Base-by-base conservation (phyloP, 2,797 vertebrate genomes). In the Lagorchestes hirsutus region DNA sequence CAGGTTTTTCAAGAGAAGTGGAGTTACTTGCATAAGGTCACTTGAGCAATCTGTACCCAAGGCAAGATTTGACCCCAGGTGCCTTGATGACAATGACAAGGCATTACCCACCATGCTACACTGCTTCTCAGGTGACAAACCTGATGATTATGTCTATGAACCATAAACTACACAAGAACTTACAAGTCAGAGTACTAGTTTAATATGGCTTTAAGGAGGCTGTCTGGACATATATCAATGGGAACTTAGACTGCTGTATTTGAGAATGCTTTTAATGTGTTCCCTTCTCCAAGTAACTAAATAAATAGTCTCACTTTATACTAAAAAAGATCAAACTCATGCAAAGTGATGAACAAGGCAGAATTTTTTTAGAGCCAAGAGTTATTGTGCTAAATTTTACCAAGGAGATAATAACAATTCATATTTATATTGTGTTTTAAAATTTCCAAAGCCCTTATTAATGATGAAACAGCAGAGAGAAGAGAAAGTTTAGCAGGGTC, bases 151-250 rank as follows among this genome's bases (percentile, higher is more conserved):
- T 34, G 31, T 62, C 59, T 62, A 5, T 5, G 59, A 34, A 62
- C 31, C 11, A 62, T 62, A 31, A 62, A 62, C 59, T 62, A 14
- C 31, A 14, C 0, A 62, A 62, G 13, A 14, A 62, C 87, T 96
- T 67, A 40, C 5, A 93, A 90, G 14, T 56, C 22, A 93, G 31
- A 90, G 95, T 93, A 54, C 54, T 55, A 97, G 57, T 96, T 94
- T 57, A 93, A 52, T 4, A 11, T 28, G 34, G 59, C 55, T 90
- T 54, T 93, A 57, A 46, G 56, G 90, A 94, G 59, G 54, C 16
- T 94, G 0, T 54, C 93, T 95, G 82, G 94, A 93, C 62, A 8
- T 67, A 1, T 67, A n/a, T 14, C 34, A 16, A n/a, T 67, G 62
- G 62, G 62, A n/a, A 67, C 34, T n/a, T n/a, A 29, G 14, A 16